These are phyloP conservation scores for Dryas iulia DNA, from an alignment of 1,140 invertebrate genomes.

Conservation along the genomic window DNA sequence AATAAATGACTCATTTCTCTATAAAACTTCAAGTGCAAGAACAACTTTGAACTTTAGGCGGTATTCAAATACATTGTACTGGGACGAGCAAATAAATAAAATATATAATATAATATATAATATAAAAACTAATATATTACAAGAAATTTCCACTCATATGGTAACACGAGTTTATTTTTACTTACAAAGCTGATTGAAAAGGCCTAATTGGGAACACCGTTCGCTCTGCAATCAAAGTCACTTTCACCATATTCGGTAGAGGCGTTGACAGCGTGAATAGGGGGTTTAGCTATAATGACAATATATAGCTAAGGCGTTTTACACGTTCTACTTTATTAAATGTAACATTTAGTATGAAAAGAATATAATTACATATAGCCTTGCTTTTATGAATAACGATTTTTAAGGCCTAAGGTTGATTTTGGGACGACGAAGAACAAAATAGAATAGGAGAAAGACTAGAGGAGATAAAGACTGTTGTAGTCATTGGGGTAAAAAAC, in stretches of 20 bases:
- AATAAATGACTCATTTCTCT: too few species aligned
- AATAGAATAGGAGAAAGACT: too few species aligned
- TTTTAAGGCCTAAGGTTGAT: too few species aligned
- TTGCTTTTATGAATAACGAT: too few species aligned
- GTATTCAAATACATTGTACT: too few species aligned
- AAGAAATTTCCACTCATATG: neutral
- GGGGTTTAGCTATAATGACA: slow-evolving; percentile 32
- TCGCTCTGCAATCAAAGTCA: slow-evolving; percentile 35
- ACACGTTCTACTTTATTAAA: neutral
- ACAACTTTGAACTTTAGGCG: too few species aligned
- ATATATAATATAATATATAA: too few species aligned
- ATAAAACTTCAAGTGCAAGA: too few species aligned
- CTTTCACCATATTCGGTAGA: slow-evolving; percentile 30
- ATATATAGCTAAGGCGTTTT: slow-evolving; percentile 8
- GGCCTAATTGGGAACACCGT: slow-evolving; percentile 37
- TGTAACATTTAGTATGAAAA: neutral
- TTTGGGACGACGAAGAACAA: too few species aligned
- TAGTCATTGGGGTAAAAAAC: too few species aligned
- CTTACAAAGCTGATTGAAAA: slow-evolving; percentile 29
- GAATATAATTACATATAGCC: neutral
- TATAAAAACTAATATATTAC: neutral
- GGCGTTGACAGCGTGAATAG: slow-evolving; percentile 27
- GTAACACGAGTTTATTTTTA: slow-evolving; percentile 21
- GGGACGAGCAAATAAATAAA: too few species aligned
- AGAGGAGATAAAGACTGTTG: too few species aligned